A percentile compares a stretch with the other conserved stretches of the same genome.
Conservation (phyloP, 1,140 invertebrate species). For the Phocides pigmalion region DNA sequence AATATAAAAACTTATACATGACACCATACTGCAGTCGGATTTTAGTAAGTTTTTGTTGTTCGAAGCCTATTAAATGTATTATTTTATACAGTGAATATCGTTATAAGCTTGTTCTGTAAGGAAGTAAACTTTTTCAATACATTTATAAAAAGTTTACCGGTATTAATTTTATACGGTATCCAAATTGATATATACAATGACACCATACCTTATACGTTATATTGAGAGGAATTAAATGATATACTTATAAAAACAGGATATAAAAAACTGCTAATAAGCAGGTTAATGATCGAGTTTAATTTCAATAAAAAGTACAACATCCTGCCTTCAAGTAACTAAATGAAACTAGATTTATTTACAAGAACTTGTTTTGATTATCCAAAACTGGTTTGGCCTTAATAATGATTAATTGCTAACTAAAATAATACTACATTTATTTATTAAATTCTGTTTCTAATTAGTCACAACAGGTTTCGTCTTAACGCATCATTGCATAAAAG, state of each 20-base stretch:
- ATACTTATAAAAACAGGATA: background rate
- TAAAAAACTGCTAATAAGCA: background rate
- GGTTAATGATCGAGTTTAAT: background rate
- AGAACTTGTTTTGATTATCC: too few species aligned
- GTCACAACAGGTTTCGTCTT: too few species aligned
- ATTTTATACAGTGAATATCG: background rate
- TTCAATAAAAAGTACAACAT: background rate
- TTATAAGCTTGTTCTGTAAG: constrained; percentile 19
- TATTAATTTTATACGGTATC: constrained; percentile 18
- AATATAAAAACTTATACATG: background rate
- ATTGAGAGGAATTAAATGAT: background rate
- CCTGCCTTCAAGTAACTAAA: background rate
- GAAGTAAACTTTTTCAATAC: constrained; percentile 28
- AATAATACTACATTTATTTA: too few species aligned
- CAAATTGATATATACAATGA: background rate
- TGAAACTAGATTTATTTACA: too few species aligned
- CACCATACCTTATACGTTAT: background rate
- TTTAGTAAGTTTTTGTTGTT: background rate
- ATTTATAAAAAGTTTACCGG: background rate
- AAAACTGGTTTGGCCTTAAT: too few species aligned
- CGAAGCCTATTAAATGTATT: background rate
- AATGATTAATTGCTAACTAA: too few species aligned
- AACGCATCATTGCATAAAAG: too few species aligned
- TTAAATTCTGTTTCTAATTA: too few species aligned
- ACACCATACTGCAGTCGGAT: background rate